Percentiles rank a stretch among this genome's conserved stretches.
These are phyloP conservation scores for Trichomalopsis sarcophagae DNA, from an alignment of 1,140 invertebrate genomes.

Conservation along the genomic window DNA sequence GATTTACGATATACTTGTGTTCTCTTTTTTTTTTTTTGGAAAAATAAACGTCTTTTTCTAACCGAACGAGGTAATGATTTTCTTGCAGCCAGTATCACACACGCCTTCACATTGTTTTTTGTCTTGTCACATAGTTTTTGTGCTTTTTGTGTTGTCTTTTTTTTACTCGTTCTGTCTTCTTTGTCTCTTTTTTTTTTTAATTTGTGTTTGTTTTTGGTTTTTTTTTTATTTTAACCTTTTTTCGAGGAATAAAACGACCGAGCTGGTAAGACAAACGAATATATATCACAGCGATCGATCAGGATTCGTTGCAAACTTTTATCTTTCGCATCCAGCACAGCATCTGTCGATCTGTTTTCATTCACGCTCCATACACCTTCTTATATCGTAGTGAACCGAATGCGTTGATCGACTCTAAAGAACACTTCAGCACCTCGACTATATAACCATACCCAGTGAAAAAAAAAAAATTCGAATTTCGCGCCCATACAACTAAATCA, in stretches of 20 bases:
- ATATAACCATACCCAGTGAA: no score
- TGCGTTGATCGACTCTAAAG: no score
- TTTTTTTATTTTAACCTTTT: neutral
- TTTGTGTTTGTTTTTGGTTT: neutral
- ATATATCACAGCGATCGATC: neutral
- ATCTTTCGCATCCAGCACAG: neutral
- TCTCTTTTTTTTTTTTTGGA: conserved; percentile 25
- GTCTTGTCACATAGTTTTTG: conserved; percentile 22
- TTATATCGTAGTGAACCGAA: neutral
- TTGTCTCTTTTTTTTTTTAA: conserved; percentile 26
- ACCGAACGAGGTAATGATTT: conserved; percentile 50
- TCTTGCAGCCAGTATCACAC: conserved; percentile 39
- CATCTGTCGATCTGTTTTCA: neutral
- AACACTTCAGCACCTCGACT: neutral
- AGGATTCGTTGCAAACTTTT: neutral
- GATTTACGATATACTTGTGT: conserved; percentile 41
- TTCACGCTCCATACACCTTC: neutral
- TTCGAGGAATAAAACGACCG: neutral
- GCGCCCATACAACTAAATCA: neutral
- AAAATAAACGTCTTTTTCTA: conserved; percentile 51
- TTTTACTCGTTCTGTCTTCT: conserved; percentile 13
- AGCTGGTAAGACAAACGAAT: neutral
- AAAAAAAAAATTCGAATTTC: no score
- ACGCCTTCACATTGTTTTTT: conserved; percentile 47
- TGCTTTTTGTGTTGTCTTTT: conserved; percentile 44